phyloP scores from a whole-genome alignment of 2,113 vertebrate genomes.

The Climacteris rufus region DNA sequence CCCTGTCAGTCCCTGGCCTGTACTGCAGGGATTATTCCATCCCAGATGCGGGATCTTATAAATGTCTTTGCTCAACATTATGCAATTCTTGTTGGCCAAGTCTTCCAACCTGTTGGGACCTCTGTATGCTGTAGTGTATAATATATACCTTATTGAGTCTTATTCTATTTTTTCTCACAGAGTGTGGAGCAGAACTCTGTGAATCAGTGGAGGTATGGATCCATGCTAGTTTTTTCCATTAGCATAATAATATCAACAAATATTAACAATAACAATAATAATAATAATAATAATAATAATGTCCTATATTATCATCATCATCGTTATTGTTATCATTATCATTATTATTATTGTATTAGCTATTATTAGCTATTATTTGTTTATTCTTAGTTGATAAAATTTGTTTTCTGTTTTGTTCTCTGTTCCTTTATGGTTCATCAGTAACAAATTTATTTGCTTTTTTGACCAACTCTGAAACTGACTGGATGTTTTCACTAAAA shows the following conservation, averaged over 20 bases:
- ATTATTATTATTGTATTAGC: background rate
- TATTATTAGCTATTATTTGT: background rate
- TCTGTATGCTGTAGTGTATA: background rate
- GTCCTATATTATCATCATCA: too few relatives aligned
- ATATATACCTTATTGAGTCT: background rate
- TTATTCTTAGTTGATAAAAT: background rate
- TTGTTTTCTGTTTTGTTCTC: background rate
- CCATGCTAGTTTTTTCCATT: background rate
- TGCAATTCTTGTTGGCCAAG: background rate
- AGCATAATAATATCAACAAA: background rate
- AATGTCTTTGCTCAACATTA: background rate
- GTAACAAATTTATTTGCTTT: too few relatives aligned
- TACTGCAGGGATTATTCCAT: background rate
- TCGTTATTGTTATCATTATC: too few relatives aligned
- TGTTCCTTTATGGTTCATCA: too few relatives aligned
- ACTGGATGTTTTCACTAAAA: background rate
- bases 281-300: background rate
- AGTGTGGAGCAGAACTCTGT: background rate
- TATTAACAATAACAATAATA: background rate
- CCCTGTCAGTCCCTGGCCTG: background rate
- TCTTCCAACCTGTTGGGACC: background rate
- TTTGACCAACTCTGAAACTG: background rate
- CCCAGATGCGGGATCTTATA: background rate
- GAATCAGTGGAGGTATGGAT: too few relatives aligned
- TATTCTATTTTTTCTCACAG: background rate